Conservation (phyloP, 2,113 vertebrate genomes). For the Rhadina sibilatrix region DNA sequence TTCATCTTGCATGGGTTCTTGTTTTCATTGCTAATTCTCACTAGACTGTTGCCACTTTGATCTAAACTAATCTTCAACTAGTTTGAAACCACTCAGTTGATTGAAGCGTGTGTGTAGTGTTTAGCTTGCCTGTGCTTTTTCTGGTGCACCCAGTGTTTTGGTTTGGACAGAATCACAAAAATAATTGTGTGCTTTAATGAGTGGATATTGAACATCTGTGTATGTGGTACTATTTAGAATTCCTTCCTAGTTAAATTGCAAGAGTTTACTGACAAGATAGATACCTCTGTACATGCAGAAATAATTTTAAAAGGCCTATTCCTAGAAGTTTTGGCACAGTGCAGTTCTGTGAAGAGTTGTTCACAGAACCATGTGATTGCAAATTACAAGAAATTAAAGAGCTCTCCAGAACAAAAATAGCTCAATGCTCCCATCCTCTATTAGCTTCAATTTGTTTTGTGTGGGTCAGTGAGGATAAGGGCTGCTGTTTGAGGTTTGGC, state of each 20-base stretch:
- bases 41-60: background rate
- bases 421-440: background rate
- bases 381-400: background rate
- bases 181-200: background rate
- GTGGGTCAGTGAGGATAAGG: background rate
- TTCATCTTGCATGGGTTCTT: background rate
- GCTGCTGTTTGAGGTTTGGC: background rate
- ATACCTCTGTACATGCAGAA: background rate
- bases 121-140: background rate
- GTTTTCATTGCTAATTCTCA: background rate
- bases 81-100: background rate
- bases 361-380: background rate
- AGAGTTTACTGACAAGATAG: background rate
- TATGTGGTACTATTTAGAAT: background rate
- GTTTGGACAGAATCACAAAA: background rate
- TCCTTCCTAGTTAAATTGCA: background rate
- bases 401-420: background rate
- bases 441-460: background rate
- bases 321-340: background rate
- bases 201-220: background rate
- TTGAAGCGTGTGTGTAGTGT: background rate
- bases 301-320: background rate
- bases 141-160: background rate
- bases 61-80: background rate
- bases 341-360: background rate